Percentiles rank a stretch among this genome's conserved stretches.
These are phyloP conservation scores for Sterrhoptilus dennistouni DNA, from an alignment of 2,113 vertebrate species.

Conservation along the genomic window DNA sequence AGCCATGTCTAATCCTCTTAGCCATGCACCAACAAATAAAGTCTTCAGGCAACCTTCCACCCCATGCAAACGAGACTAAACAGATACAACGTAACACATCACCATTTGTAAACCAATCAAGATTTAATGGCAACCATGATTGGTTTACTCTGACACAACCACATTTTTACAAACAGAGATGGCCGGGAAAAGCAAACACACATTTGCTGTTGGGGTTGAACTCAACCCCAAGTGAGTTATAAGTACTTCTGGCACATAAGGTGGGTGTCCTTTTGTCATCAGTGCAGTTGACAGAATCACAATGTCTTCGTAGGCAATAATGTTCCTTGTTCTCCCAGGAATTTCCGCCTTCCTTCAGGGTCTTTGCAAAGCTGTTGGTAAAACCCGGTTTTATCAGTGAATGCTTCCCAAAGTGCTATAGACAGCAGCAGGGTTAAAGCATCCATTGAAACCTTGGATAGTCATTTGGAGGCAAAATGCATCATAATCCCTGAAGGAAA, in stretches of 20 bases:
- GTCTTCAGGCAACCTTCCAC: not conserved
- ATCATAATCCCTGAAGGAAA: not conserved
- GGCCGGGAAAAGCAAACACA: not conserved
- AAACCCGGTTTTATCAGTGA: not conserved
- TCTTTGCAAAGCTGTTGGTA: not conserved
- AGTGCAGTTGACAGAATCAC: not conserved
- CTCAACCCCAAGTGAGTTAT: not conserved
- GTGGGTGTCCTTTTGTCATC: not conserved
- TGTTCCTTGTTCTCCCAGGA: not conserved
- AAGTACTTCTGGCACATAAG: not conserved
- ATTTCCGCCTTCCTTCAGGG: not conserved
- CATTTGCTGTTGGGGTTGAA: not conserved
- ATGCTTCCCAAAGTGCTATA: not conserved
- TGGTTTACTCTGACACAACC: not conserved
- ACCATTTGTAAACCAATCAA: not conserved
- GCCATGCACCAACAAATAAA: fast-evolving
- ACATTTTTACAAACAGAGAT: not conserved
- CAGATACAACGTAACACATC: not conserved
- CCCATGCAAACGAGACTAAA: not conserved
- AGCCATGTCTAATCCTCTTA: not conserved
- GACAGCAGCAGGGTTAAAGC: not conserved
- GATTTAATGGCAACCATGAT: not conserved
- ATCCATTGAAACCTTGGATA: not conserved
- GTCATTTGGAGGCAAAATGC: not conserved
- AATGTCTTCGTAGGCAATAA: not conserved